phyloP scores from a whole-genome alignment of 1,140 invertebrate genomes.

The Tenebrio molitor region DNA sequence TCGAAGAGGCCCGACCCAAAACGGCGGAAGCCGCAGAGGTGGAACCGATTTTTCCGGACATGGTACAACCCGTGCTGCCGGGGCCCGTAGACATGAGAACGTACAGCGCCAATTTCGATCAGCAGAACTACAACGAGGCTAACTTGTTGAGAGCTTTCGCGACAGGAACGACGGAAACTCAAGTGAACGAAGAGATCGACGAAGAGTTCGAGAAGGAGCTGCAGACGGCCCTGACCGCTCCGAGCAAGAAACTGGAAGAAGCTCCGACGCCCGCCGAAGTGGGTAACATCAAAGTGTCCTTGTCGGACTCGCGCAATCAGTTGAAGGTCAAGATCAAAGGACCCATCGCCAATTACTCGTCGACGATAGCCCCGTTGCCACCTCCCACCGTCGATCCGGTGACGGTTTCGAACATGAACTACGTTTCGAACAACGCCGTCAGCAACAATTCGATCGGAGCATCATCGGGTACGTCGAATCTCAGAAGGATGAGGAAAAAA shows the following conservation, averaged over 20 bases:
- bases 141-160: conserved; percentile 77
- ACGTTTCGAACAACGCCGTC: conserved; percentile 50
- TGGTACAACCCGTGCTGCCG: conserved; percentile 80
- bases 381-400: conserved; percentile 65
- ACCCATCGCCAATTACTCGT: conserved; percentile 83
- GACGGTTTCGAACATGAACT: conserved; percentile 46
- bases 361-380: conserved; percentile 69
- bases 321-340: conserved; percentile 93
- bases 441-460: conserved; percentile 54
- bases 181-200: conserved; percentile 77
- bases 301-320: conserved; percentile 84
- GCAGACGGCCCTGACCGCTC: conserved; percentile 74
- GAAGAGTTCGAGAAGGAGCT: conserved; percentile 86
- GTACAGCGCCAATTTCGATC: conserved; percentile 73
- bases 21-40: background rate
- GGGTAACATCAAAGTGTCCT: conserved; percentile 75
- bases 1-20: conserved; percentile 59
- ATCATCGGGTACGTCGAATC: conserved; percentile 73
- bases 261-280: conserved; percentile 66
- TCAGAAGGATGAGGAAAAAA: conserved; percentile 90
- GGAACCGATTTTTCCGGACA: conserved; percentile 68
- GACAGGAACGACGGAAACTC: conserved; percentile 75
- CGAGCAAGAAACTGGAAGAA: conserved; percentile 69
- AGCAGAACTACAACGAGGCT: conserved; percentile 69
- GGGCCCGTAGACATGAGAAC: conserved; percentile 91